Conservation (phyloP, 2,113 vertebrate genomes). For the Entelurus aequoreus region DNA sequence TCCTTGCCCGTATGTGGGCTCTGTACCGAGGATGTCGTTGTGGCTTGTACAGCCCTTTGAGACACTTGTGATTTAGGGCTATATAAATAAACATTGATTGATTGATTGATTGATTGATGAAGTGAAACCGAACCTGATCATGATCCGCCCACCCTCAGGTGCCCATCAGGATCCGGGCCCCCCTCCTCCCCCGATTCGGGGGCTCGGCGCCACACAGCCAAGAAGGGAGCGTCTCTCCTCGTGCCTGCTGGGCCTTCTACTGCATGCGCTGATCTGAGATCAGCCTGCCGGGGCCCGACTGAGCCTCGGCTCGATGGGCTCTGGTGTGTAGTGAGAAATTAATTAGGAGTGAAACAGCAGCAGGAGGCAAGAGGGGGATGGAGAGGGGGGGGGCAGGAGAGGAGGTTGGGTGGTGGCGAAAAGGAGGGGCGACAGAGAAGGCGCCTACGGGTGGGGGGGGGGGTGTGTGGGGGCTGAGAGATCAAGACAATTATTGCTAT, state of each 20-base stretch:
- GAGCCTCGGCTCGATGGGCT: conserved; percentile 55
- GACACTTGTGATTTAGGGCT: too few relatives aligned
- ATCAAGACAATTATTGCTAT: conserved; percentile 68
- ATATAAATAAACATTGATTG: too few relatives aligned
- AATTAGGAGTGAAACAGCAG: conserved; percentile 73
- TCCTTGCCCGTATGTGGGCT: too few relatives aligned
- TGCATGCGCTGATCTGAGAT: conserved; percentile 44
- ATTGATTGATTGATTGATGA: conserved; percentile 4
- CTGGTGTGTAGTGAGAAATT: conserved; percentile 70
- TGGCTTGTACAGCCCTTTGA: too few relatives aligned
- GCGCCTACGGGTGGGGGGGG: conserved; percentile 7
- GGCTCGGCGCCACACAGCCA: conserved; percentile 17
- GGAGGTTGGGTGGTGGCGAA: conserved; percentile 24
- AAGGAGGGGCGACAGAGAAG: conserved; percentile 20
- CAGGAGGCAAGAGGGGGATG: conserved; percentile 55
- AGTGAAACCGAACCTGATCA: conserved; percentile 49
- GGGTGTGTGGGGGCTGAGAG: conserved; percentile 49
- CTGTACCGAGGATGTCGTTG: too few relatives aligned
- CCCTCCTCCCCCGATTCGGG: conserved; percentile 41
- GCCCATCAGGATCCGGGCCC: conserved; percentile 20
- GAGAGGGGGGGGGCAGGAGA: conserved; percentile 31
- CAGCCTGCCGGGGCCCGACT: conserved; percentile 41
- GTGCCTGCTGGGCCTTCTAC: too few relatives aligned
- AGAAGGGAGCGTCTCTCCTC: conserved; percentile 15
- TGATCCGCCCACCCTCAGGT: conserved; percentile 18